These are phyloP conservation scores for Lophius americanus DNA, from an alignment of 2,797 vertebrate species.

Conservation along the genomic window DNA sequence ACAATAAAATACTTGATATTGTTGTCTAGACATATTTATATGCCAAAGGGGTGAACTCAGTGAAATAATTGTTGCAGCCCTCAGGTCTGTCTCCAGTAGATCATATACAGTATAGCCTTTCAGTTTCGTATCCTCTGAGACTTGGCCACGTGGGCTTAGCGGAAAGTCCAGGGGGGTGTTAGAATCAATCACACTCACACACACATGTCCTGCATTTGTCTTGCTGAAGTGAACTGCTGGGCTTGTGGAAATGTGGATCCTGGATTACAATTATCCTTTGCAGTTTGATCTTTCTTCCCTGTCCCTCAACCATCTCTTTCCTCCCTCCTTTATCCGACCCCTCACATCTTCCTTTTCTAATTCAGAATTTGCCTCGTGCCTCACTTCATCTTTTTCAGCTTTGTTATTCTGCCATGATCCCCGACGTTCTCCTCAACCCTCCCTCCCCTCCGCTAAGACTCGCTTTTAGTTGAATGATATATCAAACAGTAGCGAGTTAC, in stretches of 20 bases:
- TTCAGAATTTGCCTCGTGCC: slow-evolving; percentile 16
- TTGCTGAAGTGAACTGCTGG: slow-evolving; percentile 22
- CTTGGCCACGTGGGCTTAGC: background rate
- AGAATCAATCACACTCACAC: background rate
- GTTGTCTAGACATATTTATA: too few species aligned
- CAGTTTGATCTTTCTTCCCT: slow-evolving; percentile 28
- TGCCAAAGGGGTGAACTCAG: too few species aligned
- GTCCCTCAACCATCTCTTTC: slow-evolving; percentile 1
- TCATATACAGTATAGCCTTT: too few species aligned
- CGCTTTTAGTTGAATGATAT: slow-evolving; percentile 62
- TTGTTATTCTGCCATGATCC: slow-evolving; percentile 40
- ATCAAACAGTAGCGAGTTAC: slow-evolving; percentile 56
- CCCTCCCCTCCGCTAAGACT: slow-evolving; percentile 18
- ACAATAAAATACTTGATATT: too few species aligned
- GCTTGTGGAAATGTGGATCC: slow-evolving; percentile 47
- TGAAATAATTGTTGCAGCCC: too few species aligned
- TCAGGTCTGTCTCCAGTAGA: too few species aligned
- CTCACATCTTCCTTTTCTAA: slow-evolving; percentile 6
- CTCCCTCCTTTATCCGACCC: background rate
- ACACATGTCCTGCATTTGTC: slow-evolving; percentile 11
- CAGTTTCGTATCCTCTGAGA: background rate
- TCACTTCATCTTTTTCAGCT: slow-evolving; percentile 47
- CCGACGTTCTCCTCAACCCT: slow-evolving; percentile 13
- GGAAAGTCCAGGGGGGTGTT: background rate
- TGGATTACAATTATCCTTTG: slow-evolving; percentile 41